phyloP scores from a whole-genome alignment of 2,113 vertebrate genomes.

The Brevimyrus niger region DNA sequence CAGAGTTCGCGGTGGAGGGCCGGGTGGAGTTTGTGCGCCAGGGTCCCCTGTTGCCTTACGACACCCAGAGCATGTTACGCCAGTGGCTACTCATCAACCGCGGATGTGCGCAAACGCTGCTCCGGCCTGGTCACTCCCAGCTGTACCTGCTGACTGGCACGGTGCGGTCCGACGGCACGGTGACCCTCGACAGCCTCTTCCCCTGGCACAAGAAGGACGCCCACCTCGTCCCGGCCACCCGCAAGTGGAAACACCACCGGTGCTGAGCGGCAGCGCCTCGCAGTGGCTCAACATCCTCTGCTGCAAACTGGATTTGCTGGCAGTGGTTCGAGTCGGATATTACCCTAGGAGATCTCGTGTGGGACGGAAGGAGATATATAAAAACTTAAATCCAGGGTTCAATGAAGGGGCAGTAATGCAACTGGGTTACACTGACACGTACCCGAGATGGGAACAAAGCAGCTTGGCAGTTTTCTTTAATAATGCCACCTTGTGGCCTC shows the following conservation, averaged over 20 bases:
- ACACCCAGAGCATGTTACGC: conserved; percentile 68
- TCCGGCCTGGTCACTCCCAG: conserved; percentile 57
- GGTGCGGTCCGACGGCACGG: conserved; percentile 49
- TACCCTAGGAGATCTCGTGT: background rate
- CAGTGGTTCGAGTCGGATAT: background rate
- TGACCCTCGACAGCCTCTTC: conserved; percentile 64
- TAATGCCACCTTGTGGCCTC: conserved; percentile 20
- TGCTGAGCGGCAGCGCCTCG: conserved; percentile 45
- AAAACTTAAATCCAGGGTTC: background rate
- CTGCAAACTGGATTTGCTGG: background rate
- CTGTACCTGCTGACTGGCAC: conserved; percentile 71
- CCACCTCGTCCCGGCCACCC: conserved; percentile 61
- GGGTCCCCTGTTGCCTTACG: conserved; percentile 68
- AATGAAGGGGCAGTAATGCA: background rate
- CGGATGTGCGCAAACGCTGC: conserved; percentile 59
- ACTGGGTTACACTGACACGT: background rate
- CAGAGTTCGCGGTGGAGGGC: conserved; percentile 68
- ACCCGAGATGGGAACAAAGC: background rate
- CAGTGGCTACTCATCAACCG: conserved; percentile 81
- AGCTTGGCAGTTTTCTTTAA: conserved; percentile 9
- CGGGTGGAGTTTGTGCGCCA: conserved; percentile 71
- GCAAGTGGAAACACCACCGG: conserved; percentile 77
- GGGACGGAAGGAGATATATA: background rate
- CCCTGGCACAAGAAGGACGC: conserved; percentile 73
- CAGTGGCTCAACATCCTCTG: background rate